Conservation (phyloP, 2,888 invertebrate species). For the Rhingia rostrata region DNA sequence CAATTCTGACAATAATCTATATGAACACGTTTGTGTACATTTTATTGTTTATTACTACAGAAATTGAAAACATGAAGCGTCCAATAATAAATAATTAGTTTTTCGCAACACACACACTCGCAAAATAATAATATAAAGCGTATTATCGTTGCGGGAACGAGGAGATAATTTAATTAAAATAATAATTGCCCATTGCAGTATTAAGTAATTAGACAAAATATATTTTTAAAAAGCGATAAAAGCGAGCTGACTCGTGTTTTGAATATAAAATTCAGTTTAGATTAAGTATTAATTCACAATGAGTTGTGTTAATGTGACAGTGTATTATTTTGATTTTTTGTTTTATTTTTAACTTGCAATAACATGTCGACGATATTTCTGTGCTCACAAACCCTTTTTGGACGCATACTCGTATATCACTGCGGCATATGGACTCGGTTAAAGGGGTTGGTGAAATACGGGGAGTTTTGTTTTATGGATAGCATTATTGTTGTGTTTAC, state of each 20-base stretch:
- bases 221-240: conserved; percentile 41
- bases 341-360: conserved; percentile 14
- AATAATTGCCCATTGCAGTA: conserved; percentile 41
- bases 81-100: conserved; percentile 28
- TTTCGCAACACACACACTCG: conserved; percentile 10
- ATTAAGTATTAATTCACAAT: conserved; percentile 6
- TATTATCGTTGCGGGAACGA: conserved; percentile 9
- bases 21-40: conserved; percentile 15
- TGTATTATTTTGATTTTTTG: background rate
- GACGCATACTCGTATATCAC: conserved; percentile 30
- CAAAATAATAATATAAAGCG: background rate
- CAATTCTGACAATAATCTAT: conserved; percentile 6
- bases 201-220: conserved; percentile 35
- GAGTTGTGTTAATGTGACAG: conserved; percentile 5
- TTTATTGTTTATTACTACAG: background rate
- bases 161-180: conserved; percentile 44
- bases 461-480: conserved; percentile 33
- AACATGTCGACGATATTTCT: conserved; percentile 16
- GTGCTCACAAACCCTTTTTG: background rate
- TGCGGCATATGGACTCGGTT: conserved; percentile 45
- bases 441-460: conserved; percentile 47
- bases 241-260: conserved; percentile 25
- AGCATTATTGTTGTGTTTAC: conserved; percentile 65
- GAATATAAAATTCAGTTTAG: conserved; percentile 36
- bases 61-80: conserved; percentile 14